Percentiles rank a stretch among this genome's conserved stretches.
These are phyloP conservation scores for Pyralis farinalis DNA, from an alignment of 2,888 invertebrate genomes.

Conservation along the genomic window DNA sequence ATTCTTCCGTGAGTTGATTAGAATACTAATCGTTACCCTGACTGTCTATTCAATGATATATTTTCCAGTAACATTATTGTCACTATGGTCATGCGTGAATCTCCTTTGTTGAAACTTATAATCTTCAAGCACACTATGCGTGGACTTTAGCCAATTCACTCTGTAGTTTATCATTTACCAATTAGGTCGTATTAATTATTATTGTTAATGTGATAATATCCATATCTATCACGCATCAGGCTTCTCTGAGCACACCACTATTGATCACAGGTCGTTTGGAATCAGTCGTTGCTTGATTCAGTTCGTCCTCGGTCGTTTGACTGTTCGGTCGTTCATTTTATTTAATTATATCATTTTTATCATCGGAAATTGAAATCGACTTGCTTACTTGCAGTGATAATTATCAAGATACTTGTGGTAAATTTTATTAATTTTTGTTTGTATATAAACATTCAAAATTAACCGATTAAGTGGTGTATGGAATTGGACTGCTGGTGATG, in stretches of 20 bases:
- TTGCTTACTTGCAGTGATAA: conserved; percentile 10
- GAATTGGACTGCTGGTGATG: conserved; percentile 40
- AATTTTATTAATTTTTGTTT: conserved; percentile 1
- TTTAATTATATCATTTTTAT: conserved; percentile 23
- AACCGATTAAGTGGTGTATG: conserved; percentile 44
- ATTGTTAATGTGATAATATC: conserved; percentile 41
- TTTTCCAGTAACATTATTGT: too few relatives aligned
- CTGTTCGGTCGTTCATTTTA: conserved; percentile 19
- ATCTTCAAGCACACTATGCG: conserved; percentile 22
- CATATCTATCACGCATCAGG: conserved; percentile 52
- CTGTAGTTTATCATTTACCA: conserved; percentile 46
- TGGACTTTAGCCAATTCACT: conserved; percentile 37
- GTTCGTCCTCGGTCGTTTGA: conserved; percentile 9
- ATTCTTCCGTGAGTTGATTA: too few relatives aligned
- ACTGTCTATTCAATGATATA: too few relatives aligned
- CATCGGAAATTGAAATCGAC: conserved; percentile 25
- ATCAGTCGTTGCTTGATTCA: neutral
- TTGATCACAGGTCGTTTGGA: neutral
- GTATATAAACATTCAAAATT: conserved; percentile 41
- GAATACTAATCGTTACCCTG: too few relatives aligned
- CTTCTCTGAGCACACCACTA: conserved; percentile 21
- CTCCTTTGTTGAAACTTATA: too few relatives aligned
- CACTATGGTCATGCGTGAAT: too few relatives aligned
- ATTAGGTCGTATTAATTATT: conserved; percentile 64
- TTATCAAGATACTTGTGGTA: conserved; percentile 7